Evolutionary conservation across 1,140 invertebrate genomes (phyloP).

Genomic region (Choristoneura fumiferana): DNA sequence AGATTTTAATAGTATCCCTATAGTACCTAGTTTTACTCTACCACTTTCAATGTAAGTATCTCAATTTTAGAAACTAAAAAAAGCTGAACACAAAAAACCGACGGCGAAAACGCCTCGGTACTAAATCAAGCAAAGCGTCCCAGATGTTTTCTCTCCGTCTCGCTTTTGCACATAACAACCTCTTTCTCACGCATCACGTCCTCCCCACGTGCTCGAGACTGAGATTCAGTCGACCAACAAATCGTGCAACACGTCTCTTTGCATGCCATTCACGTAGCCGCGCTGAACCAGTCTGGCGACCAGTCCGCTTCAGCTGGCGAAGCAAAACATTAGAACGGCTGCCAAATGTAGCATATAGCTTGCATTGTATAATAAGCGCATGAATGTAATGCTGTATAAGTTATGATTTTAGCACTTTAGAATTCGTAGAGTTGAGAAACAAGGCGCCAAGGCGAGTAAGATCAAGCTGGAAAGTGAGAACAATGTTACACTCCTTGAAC

Average conservation of each 20-base stretch:
- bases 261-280: neutral
- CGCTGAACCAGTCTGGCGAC: neutral
- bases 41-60: neutral
- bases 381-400: no score
- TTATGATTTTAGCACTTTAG: no score
- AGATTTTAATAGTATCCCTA: conserved; percentile 5
- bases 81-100: neutral
- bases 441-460: no score
- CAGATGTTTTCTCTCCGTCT: conserved; percentile 57
- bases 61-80: neutral
- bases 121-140: conserved; percentile 19
- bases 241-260: neutral
- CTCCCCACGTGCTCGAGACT: conserved; percentile 36
- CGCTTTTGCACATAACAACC: conserved; percentile 29
- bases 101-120: neutral
- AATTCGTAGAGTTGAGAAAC: no score
- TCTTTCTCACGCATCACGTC: conserved; percentile 47
- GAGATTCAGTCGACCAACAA: conserved; percentile 4
- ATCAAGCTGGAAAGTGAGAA: no score
- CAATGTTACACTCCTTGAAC: no score
- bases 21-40: neutral
- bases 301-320: neutral
- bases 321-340: neutral
- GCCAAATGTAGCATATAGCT: neutral
- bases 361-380: neutral